phyloP scores from a whole-genome alignment of 2,888 invertebrate genomes.

The Lasioglossum malachurum region DNA sequence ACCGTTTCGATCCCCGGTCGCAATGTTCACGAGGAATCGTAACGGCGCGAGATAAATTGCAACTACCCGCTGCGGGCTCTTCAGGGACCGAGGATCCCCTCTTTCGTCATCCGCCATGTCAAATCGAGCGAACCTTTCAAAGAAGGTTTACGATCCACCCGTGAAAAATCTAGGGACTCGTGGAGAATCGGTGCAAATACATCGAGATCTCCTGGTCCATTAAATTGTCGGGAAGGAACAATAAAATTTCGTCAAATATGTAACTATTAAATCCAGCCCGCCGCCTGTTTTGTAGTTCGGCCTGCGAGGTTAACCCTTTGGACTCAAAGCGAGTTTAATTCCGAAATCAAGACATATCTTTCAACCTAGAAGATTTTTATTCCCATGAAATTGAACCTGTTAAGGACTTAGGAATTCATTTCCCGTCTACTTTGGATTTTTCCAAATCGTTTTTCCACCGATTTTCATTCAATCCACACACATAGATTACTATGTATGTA shows the following conservation, averaged over 20 bases:
- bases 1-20: background rate
- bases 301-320: no score
- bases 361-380: no score
- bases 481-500: no score
- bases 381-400: no score
- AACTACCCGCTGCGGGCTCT: constrained; percentile 22
- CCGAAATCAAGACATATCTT: no score
- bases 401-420: no score
- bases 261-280: no score
- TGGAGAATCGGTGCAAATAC: constrained; percentile 11
- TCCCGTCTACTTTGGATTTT: no score
- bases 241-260: background rate
- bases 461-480: no score
- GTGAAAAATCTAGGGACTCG: constrained; percentile 35
- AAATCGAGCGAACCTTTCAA: constrained; percentile 48
- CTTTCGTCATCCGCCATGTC: constrained; percentile 29
- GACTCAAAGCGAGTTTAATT: no score
- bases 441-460: no score
- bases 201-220: constrained; percentile 29
- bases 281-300: no score
- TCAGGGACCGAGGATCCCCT: constrained; percentile 15
- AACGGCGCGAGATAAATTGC: constrained; percentile 59
- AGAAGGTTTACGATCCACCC: constrained; percentile 38
- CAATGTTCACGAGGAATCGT: constrained; percentile 59
- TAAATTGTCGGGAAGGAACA: constrained; percentile 13